Base-by-base conservation (phyloP, 2,888 invertebrate genomes). In the Ophion obscuratus region DNA sequence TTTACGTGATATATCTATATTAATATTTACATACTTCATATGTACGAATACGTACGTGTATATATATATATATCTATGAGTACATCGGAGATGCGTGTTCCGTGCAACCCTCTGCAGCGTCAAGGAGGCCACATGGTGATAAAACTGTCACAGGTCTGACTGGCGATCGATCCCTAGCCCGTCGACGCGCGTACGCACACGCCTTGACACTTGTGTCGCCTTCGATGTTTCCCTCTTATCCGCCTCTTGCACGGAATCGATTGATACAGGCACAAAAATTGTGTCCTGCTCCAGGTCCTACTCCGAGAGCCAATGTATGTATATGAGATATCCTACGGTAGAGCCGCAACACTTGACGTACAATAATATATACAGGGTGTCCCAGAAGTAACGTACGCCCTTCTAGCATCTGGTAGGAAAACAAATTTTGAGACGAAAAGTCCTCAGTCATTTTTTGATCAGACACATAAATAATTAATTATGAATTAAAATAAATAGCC, bases 91-190 rank as follows among this genome's bases (percentile, higher is more conserved):
- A 66, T 47, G 80, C 70, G 64, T 44, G 57, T 59, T 31, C 59
- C 40, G 57, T 64, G 36, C 64, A 80, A 66, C 66, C 74, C 70
- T 66, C 80, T 67, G 66, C 47, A 53, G 57, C 71, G 67, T 77
- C 71, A 73, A 81, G 81, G 77, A 78, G 84, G 84, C 83, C 74
- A 76, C 80, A 40, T 67, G 75, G 81, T 84, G 88, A 90, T 87
- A 89, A 89, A 90, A 88, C 84, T 84, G 87, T 88, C 89, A 82
- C 74, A 73, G 73, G 76, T 31, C 64, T 86, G 68, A 77, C 74
- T 81, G 20, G 27, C 74, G 86, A 89, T 88, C 88, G 85, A 88
- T 89, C 85, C 53, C 44, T 27, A 68, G 71, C 24, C 40, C 74
- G 36, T 57, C 80, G 83, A 87, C 71, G 82, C 64, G 74, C 40